These are phyloP conservation scores for Myiozetetes cayanensis DNA, from an alignment of 2,113 vertebrate genomes.

Conservation along the genomic window DNA sequence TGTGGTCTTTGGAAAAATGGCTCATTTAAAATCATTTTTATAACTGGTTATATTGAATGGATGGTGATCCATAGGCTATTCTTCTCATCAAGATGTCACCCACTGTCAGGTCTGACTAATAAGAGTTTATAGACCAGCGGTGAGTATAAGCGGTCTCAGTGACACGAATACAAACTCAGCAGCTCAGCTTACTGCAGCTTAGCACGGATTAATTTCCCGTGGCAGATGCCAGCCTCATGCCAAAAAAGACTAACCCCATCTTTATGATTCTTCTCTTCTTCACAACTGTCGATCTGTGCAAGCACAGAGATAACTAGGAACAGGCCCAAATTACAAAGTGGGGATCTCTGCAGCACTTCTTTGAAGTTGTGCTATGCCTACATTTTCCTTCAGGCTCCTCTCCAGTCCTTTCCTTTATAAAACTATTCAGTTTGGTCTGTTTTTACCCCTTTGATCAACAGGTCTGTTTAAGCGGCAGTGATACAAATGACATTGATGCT, in stretches of 20 bases:
- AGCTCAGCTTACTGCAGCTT: slow-evolving; percentile 27
- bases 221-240: neutral
- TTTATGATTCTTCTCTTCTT: neutral
- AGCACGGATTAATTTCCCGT: slow-evolving; percentile 33
- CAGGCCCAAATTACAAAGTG: neutral
- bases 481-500: neutral
- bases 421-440: neutral
- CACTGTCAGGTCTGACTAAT: slow-evolving; percentile 13
- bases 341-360: neutral
- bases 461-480: neutral
- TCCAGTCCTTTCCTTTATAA: neutral
- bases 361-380: neutral
- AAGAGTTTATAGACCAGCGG: neutral
- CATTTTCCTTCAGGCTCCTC: neutral
- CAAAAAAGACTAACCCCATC: neutral
- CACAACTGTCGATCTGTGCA: neutral
- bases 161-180: slow-evolving; percentile 23
- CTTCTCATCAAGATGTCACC: slow-evolving; percentile 2
- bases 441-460: neutral
- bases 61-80: neutral
- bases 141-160: neutral
- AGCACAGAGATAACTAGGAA: neutral
- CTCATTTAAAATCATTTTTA: neutral
- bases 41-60: neutral
- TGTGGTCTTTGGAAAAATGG: neutral